phyloP scores from a whole-genome alignment of 2,888 invertebrate species.

The Strigamia crassipes region DNA sequence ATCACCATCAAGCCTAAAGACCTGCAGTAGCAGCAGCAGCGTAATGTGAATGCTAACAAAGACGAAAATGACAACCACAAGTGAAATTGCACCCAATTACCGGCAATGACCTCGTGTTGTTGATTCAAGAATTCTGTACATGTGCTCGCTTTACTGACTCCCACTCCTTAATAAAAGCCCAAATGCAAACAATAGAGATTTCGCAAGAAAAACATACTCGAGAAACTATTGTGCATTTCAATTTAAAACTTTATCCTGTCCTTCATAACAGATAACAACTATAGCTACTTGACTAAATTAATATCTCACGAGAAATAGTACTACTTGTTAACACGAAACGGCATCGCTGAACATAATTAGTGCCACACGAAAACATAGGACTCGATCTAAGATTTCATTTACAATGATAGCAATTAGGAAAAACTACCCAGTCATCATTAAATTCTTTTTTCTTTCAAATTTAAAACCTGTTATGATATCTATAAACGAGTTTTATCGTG shows the following conservation, averaged over 20 bases:
- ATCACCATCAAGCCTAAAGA: background rate
- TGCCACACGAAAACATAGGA: no score
- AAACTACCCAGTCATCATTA: no score
- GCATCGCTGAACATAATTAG: no score
- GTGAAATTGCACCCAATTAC: slow-evolving; percentile 36
- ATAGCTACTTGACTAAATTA: no score
- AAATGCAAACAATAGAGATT: background rate
- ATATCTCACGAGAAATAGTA: no score
- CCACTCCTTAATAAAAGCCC: background rate
- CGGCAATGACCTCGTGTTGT: background rate
- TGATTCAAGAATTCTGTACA: background rate
- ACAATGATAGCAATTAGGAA: no score
- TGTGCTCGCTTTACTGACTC: background rate
- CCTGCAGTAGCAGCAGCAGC: background rate
- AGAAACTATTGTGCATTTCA: background rate
- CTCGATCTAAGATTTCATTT: no score
- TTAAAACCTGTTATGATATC: no score
- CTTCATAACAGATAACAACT: no score
- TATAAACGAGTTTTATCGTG: no score
- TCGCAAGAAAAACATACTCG: background rate
- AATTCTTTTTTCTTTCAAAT: no score
- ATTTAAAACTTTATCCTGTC: background rate
- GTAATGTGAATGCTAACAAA: slow-evolving; percentile 14
- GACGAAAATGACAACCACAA: slow-evolving; percentile 7
- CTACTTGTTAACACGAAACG: no score